Base-by-base conservation (phyloP, 2,888 invertebrate species). In the Copidosoma aretas region DNA sequence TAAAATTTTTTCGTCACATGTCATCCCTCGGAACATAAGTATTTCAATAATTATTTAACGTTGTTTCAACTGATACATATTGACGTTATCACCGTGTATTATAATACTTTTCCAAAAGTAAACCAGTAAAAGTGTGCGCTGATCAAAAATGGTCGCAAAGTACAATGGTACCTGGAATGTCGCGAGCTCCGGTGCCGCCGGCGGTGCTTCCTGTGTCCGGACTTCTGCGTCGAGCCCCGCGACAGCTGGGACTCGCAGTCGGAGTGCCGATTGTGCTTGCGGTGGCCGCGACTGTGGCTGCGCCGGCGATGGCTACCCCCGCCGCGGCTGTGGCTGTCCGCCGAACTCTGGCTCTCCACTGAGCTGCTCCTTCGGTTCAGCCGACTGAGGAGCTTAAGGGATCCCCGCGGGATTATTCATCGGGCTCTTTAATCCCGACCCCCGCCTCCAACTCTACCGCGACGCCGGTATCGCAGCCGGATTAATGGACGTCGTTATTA, bases 191-290 rank as follows among this genome's bases (percentile, higher is more conserved):
- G 89, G 80, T 93, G 92, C 77, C 82, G 83, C 65, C 91, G 86
- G 52, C 91, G 87, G 76, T 91, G 91, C 68, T 91, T 90, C 69
- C 93, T 87, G 72, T 84, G 84, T 21, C 91, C 91, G 10, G 93
- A 93, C 74, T 92, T 89, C 53, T 80, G 80, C 19, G 91, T 92
- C 10, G 94, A 95, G 53, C 93, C 91, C 71, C 94, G 90, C 0
- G 95, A 95, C 75, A 94, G 85, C 84, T 95, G 95, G 78, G 95
- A 95, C 84, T 95, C 95, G 75, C 94, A 94, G 81, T 95, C 95
- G 1, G 95, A 95, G 75, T 93, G 89, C 78, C 91, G 88, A 74
- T 93, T 82, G 71, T 83, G 89, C 77, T 93, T 93, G 51, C 93
- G 89, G 81, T 94, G 93, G 77, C 90, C 89, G 82, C 92, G 91